These are phyloP conservation scores for Arrhopalites spinosus DNA, from an alignment of 2,888 invertebrate genomes.

Conservation along the genomic window DNA sequence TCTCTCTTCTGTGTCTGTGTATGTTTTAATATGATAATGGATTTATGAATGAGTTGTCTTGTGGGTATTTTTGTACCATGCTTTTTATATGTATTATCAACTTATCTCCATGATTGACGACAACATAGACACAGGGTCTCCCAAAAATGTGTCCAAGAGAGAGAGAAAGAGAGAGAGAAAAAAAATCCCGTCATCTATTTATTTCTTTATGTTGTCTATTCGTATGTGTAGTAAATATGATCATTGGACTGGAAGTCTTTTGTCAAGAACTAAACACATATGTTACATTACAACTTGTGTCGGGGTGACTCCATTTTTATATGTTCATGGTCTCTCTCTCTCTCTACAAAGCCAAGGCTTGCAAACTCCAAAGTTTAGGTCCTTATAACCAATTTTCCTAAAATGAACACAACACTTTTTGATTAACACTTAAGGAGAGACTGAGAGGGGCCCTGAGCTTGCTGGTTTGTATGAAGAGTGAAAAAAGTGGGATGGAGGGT, in stretches of 20 bases:
- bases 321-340: not conserved
- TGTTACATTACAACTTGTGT: conserved; percentile 13
- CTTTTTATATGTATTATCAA: not conserved
- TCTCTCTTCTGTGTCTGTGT: too few relatives aligned
- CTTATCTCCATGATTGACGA: too few relatives aligned
- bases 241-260: conserved; percentile 27
- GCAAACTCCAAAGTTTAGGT: too few relatives aligned
- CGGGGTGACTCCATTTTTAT: not conserved
- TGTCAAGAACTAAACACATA: conserved; percentile 6
- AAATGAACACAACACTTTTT: too few relatives aligned
- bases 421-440: too few relatives aligned
- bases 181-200: conserved; percentile 5
- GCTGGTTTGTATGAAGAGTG: not conserved
- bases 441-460: too few relatives aligned
- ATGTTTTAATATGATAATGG: conserved; percentile 7
- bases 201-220: not conserved
- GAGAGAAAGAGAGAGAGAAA: conserved; percentile 11
- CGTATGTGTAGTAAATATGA: conserved; percentile 8
- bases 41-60: not conserved
- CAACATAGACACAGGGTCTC: too few relatives aligned
- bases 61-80: too few relatives aligned
- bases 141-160: not conserved
- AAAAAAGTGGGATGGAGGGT: not conserved
- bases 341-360: too few relatives aligned
- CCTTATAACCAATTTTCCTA: too few relatives aligned